These are phyloP conservation scores for Miichthys miiuy DNA, from an alignment of 2,797 vertebrate genomes.

Conservation along the genomic window DNA sequence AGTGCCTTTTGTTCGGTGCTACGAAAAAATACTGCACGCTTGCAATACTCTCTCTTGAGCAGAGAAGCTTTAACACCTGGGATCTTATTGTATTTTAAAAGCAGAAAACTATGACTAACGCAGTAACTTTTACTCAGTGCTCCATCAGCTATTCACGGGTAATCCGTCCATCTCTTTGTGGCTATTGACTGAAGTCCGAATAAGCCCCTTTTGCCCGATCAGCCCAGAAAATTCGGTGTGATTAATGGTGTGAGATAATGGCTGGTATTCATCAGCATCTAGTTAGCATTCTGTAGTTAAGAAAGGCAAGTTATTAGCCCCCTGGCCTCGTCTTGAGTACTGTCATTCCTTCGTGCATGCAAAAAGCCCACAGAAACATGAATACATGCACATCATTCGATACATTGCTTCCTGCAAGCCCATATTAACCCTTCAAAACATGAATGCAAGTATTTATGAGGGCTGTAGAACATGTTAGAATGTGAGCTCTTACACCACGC, in stretches of 20 bases:
- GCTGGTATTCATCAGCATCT: slow-evolving; percentile 57
- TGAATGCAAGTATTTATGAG: slow-evolving; percentile 3
- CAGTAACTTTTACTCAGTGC: not conserved
- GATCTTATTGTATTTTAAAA: slow-evolving; percentile 19
- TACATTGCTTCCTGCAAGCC: not conserved
- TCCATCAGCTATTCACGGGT: slow-evolving; percentile 8
- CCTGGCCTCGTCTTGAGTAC: slow-evolving; percentile 1
- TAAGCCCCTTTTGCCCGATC: slow-evolving; percentile 18
- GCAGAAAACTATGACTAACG: not conserved
- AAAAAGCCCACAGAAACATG: not conserved
- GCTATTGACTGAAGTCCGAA: slow-evolving; percentile 21
- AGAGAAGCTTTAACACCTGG: slow-evolving; percentile 14
- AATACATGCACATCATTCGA: not conserved
- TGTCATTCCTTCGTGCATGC: not conserved
- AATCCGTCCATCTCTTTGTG: not conserved
- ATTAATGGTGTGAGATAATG: slow-evolving; percentile 52
- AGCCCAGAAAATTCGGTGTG: slow-evolving; percentile 30
- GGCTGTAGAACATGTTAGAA: slow-evolving; percentile 8
- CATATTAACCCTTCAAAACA: not conserved
- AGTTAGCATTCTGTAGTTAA: slow-evolving; percentile 26
- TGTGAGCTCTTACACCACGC: not conserved
- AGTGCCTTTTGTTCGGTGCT: slow-evolving; percentile 23
- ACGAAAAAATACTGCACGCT: slow-evolving; percentile 7
- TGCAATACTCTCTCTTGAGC: slow-evolving; percentile 7
- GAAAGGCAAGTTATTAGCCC: slow-evolving; percentile 34